Percentiles rank a stretch among this genome's conserved stretches.
Evolutionary conservation across 2,797 vertebrate genomes (phyloP).

Genomic region (Thamnophis elegans): DNA sequence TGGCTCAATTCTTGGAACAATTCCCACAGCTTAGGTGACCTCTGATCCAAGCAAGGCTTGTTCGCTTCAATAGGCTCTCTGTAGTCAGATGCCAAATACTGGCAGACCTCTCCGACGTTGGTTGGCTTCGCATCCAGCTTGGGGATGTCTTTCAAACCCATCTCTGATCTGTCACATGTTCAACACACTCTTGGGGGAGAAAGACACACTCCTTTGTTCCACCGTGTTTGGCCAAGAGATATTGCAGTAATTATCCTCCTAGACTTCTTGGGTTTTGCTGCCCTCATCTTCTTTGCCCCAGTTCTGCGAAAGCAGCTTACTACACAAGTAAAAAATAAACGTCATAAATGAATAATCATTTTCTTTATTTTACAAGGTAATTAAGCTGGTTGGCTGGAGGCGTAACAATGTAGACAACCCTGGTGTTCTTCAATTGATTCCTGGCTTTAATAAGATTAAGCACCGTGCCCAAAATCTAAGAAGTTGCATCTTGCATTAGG

Average conservation of each 20-base stretch:
- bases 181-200: constrained; percentile 58
- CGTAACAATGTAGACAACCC: constrained; percentile 64
- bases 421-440: constrained; percentile 58
- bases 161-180: constrained; percentile 73
- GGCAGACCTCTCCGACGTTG: constrained; percentile 63
- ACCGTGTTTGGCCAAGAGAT: constrained; percentile 77
- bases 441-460: constrained; percentile 26
- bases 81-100: constrained; percentile 64
- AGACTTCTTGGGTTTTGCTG: constrained; percentile 45
- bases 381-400: constrained; percentile 73
- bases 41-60: constrained; percentile 56
- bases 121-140: constrained; percentile 65
- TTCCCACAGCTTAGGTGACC: constrained; percentile 76
- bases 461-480: neutral
- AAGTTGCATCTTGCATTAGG: neutral
- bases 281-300: constrained; percentile 15
- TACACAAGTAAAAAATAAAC: constrained; percentile 67
- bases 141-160: constrained; percentile 71
- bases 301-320: constrained; percentile 63
- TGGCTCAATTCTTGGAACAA: constrained; percentile 62
- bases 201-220: constrained; percentile 78
- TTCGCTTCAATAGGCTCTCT: constrained; percentile 73
- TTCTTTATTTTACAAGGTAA: constrained; percentile 74
- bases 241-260: constrained; percentile 68
- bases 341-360: constrained; percentile 76